A percentile compares a stretch with the other conserved stretches of the same genome.
Conservation (phyloP, 2,113 vertebrate genomes). For the Paradisaea rubra region DNA sequence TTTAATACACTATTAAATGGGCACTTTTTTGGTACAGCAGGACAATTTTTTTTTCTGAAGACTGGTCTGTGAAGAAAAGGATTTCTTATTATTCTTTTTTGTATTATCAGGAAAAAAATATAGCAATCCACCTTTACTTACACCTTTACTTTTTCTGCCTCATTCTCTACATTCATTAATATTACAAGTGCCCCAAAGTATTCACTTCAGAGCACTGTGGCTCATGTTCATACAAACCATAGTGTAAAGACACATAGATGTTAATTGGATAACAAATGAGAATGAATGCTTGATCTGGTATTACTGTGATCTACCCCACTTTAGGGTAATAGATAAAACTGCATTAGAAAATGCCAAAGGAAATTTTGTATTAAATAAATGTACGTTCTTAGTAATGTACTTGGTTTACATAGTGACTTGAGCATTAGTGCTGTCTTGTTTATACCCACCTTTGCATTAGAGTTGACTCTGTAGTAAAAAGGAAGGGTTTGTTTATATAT, state of each 20-base stretch:
- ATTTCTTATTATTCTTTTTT: background rate
- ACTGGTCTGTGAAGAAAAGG: background rate
- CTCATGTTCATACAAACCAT: background rate
- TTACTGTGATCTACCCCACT: background rate
- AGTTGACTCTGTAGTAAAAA: background rate
- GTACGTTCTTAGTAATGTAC: background rate
- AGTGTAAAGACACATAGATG: background rate
- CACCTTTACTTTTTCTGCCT: background rate
- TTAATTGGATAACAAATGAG: background rate
- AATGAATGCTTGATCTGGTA: background rate
- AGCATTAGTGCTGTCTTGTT: background rate
- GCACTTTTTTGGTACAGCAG: accelerated
- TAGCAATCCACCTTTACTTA: background rate
- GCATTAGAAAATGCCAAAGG: background rate
- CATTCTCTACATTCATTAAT: background rate
- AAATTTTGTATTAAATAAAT: background rate
- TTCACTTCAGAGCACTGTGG: background rate
- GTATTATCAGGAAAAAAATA: background rate
- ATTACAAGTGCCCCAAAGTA: background rate
- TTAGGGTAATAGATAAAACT: background rate
- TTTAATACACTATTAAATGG: background rate
- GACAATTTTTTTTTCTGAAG: background rate
- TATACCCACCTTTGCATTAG: background rate
- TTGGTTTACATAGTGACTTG: background rate
- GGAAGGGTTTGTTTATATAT: background rate